Evolutionary conservation across 2,888 invertebrate species (phyloP).

Genomic region (Drosophila nr. perissopoda): DNA sequence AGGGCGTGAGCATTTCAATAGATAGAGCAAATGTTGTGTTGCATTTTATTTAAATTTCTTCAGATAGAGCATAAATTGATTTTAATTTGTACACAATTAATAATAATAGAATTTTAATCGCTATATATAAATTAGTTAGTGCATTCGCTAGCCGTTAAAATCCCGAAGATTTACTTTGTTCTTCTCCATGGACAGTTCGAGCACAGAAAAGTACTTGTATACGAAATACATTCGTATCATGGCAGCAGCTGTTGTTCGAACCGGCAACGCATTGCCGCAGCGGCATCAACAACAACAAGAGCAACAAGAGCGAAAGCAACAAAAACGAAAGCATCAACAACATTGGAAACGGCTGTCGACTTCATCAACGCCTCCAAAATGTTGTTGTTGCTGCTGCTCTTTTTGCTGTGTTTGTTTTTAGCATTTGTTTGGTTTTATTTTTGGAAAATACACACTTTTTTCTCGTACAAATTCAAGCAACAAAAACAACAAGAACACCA

Average conservation of each 20-base stretch:
- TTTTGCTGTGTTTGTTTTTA: slow-evolving; percentile 59
- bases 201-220: slow-evolving; percentile 56
- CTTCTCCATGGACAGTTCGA: slow-evolving; percentile 48
- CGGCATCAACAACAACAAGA: slow-evolving; percentile 8
- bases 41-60: too few species aligned
- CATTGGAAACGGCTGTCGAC: slow-evolving; percentile 55
- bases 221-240: slow-evolving; percentile 55
- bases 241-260: slow-evolving; percentile 65
- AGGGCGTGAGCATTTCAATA: too few species aligned
- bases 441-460: slow-evolving; percentile 43
- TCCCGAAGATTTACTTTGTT: slow-evolving; percentile 32
- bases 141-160: slow-evolving; percentile 26
- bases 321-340: slow-evolving; percentile 9
- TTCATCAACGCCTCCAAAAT: slow-evolving; percentile 66
- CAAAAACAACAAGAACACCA: slow-evolving; percentile 6
- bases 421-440: slow-evolving; percentile 55
- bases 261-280: slow-evolving; percentile 41
- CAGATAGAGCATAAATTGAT: background rate
- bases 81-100: background rate
- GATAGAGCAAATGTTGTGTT: too few species aligned
- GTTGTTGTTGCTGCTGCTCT: slow-evolving; percentile 44
- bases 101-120: background rate
- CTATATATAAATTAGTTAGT: slow-evolving; percentile 8
- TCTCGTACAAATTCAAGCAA: slow-evolving; percentile 31
- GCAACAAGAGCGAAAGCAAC: slow-evolving; percentile 13